phyloP scores from a whole-genome alignment of 2,113 vertebrate genomes.

The Oplegnathus fasciatus region DNA sequence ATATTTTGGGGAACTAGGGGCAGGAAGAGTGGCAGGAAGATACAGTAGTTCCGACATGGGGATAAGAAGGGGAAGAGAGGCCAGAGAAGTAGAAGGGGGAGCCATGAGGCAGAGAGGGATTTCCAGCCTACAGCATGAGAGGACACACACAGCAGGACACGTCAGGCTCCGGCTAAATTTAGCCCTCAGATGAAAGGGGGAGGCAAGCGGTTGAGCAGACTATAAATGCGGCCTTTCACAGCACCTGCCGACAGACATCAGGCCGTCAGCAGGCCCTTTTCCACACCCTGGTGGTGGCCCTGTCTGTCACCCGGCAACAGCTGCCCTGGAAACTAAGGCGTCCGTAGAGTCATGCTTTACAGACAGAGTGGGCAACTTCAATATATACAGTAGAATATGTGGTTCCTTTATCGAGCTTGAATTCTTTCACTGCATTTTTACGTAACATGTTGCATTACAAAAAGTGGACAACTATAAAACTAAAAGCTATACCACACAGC shows the following conservation, averaged over 20 bases:
- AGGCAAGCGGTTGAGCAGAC: conserved; percentile 58
- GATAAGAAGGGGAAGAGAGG: conserved; percentile 4
- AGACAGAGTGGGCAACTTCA: neutral
- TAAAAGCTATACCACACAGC: neutral
- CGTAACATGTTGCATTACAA: neutral
- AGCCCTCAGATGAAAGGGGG: conserved; percentile 66
- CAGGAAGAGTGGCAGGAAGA: conserved; percentile 7
- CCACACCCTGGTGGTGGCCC: conserved; percentile 58
- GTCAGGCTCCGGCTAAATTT: conserved; percentile 72
- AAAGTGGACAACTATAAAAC: neutral
- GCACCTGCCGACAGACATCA: conserved; percentile 83
- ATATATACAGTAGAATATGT: neutral
- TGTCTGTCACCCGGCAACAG: conserved; percentile 71
- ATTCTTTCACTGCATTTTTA: neutral
- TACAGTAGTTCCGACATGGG: neutral
- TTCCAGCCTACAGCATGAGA: conserved; percentile 34
- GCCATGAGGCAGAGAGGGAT: conserved; percentile 29
- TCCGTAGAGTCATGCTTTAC: conserved; percentile 35
- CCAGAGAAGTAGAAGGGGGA: conserved; percentile 1
- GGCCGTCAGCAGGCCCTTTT: conserved; percentile 49
- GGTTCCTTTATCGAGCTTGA: neutral
- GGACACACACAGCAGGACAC: conserved; percentile 39
- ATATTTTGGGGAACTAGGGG: neutral
- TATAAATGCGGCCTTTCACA: conserved; percentile 75
- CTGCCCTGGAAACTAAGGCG: conserved; percentile 64